Base-by-base conservation (phyloP, 2,113 vertebrate species). In the Spilogale gracilis region DNA sequence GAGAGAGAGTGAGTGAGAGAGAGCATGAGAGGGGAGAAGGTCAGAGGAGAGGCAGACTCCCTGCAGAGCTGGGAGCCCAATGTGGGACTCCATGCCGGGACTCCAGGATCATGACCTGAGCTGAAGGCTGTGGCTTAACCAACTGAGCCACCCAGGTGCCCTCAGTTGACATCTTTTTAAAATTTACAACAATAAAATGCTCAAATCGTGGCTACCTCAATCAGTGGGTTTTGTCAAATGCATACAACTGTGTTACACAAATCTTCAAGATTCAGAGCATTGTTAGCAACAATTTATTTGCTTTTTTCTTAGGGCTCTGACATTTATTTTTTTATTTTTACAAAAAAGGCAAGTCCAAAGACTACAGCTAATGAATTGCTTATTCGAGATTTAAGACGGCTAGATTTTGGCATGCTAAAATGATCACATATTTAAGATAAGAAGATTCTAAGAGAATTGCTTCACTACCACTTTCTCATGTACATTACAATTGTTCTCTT, bases 401-500 rank as follows among this genome's bases (percentile, higher is more conserved):
- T 92, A 79, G 32, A 97, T 96, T 98, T 95, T 97, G 89, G 63
- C 96, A 98, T 98, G 87, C 96, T 98, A 85, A 97, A 91, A 98
- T 90, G 91, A 98, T 96, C 97, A 95, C 65, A 63, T 98, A 97
- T 96, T 97, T 98, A 98, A 97, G 95, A 98, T 94, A 95, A 80
- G 85, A 95, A 97, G 90, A 97, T 85, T 98, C 78, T 91, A 94
- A 97, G 84, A 98, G 87, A 98, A 98, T 97, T 97, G 81, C 87
- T 98, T 98, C 94, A 96, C 88, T 96, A 97, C 87, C 74, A 73
- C 65, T 97, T 98, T 98, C n/a, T 97, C 86, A 84, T 98, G 97
- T 96, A 98, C 96, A 97, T 97, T 98, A 93, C 85, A 98, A 97
- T 96, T 97, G 94, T 85, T 96, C 98, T 98, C 98, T 67, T 76